phyloP scores from a whole-genome alignment of 2,888 invertebrate species.

The Amphipoea oculea region DNA sequence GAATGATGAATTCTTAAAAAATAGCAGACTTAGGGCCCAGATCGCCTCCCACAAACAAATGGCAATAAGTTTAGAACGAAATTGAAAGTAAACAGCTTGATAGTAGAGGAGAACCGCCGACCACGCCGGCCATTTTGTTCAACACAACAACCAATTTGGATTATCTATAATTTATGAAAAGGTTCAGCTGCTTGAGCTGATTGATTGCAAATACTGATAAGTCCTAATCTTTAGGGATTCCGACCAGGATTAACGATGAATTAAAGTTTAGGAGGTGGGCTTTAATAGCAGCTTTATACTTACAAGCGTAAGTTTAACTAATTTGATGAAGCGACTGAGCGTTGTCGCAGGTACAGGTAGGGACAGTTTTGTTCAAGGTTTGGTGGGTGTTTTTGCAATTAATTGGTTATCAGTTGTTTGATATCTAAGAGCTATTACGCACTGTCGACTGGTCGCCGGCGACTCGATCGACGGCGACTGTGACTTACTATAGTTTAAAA shows the following conservation, averaged over 20 bases:
- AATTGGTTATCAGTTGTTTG: not conserved
- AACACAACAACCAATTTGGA: conserved; percentile 58
- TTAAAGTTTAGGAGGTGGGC: conserved; percentile 10
- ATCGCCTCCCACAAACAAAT: conserved; percentile 51
- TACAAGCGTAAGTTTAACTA: conserved; percentile 3
- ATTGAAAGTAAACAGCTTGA: conserved; percentile 80
- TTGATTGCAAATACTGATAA: conserved; percentile 58
- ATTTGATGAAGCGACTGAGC: not conserved
- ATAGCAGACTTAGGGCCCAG: too few species aligned
- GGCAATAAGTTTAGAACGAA: conserved; percentile 76
- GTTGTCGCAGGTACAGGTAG: not conserved
- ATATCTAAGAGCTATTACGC: too few species aligned
- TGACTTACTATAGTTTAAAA: too few species aligned
- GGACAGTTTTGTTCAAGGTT: not conserved
- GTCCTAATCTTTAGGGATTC: conserved; percentile 33
- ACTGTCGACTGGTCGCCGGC: too few species aligned
- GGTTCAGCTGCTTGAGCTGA: conserved; percentile 53
- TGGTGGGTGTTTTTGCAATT: not conserved
- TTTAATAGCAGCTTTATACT: not conserved
- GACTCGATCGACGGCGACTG: too few species aligned
- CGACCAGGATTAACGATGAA: conserved; percentile 22
- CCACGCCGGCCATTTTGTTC: conserved; percentile 25
- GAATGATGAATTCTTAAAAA: too few species aligned
- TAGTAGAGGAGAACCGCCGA: conserved; percentile 40
- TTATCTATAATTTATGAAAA: conserved; percentile 61